Base-by-base conservation (phyloP, 1,140 invertebrate genomes). In the Caerostris extrusa region DNA sequence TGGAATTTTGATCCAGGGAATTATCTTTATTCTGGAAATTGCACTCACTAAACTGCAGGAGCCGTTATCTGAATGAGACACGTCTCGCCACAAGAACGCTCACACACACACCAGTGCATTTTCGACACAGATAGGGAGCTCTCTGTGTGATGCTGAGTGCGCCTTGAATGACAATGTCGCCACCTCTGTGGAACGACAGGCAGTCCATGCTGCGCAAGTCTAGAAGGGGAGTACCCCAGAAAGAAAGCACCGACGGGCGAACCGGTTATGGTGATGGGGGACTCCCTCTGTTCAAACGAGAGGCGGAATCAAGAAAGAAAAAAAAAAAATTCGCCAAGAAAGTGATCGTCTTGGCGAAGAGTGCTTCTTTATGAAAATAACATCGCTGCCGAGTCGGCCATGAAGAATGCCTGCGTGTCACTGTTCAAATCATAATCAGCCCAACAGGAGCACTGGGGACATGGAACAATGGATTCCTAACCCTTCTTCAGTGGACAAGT, bases 261-360 rank as follows among this genome's bases (percentile, higher is more conserved):
- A 92, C 90, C 77, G 90, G 90, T 92, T 92, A 92, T 92, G 90
- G n/a, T 92, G 5, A 92, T 92, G 19, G 64, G n/a, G n/a, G 34
- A 50, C 19, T 64, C n/a, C n/a, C 82, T 34, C 55, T 90, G 67
- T 81, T 90, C 81, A 92, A 85, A 83, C 60, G 57, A 85, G 77
- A 85, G 90, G 90, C 60, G 82, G 90, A 85, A 19, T n/a, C 19
- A n/a, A 69, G 34, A 3, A 55, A 69, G 71, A 90, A 57, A 71
- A n/a, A n/a, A n/a, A n/a, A n/a, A n/a, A 82, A 91, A 58, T 81
- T 81, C 50, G 77, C 60, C 34, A 34, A 34, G 57, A 85, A 69
- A 92, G 90, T 67, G 90, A 92, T 83, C 90, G 57, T 90, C 67
- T 69, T 5, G 17, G 55, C 57, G 34, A 50, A 64, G 34, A 90